Evolutionary conservation across 2,113 vertebrate genomes (phyloP), one percentile per base, ranked within the genome.

Genomic region (Phoxinus phoxinus): DNA sequence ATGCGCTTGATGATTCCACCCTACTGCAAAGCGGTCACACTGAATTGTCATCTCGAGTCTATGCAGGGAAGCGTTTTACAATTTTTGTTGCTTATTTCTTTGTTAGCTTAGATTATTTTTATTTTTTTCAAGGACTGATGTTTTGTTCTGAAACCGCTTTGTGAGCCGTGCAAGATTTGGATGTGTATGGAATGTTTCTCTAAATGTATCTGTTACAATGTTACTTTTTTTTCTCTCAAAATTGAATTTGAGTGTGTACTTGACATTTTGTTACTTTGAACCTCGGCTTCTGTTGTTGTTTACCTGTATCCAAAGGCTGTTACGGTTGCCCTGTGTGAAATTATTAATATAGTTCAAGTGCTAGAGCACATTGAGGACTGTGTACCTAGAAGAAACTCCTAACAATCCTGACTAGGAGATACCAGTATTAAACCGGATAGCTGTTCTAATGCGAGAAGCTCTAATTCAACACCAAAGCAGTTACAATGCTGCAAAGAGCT

Each of bases 1-100:
- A 78, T 56, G 48, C 72, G 63, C 71, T 69, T 59, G 67, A 81
- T 76, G 48, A 59, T 41, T 84, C 82, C 41, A 41, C n/a, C 80
- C 61, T 32, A 44, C 25, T 15, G 59, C 80, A 17, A 82, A 69
- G 44, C 17, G 27, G 17, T 82, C 63, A 51, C 80, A 83, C 46
- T 71, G 63, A 83, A 83, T 53, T 51, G 59, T 44, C 35, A 56
- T n/a, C 46, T 13, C 6, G 75, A 41, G 71, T 86, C 56, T 81
- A 67, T 85, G 63, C 86, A 88, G 87, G 87, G 80, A 84, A 85
- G 82, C 17, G 3, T 71, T 84, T 72, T 72, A 44, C 19, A 79
- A 21, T 23, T 51, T 63, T 83, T 69, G 19, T 72, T 85, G 11
- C 46, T 48, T 46, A 30, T 71, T 73, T 81, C 27, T 56, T 53